Base-by-base conservation (phyloP, 2,888 invertebrate species). In the Pammene fasciana region DNA sequence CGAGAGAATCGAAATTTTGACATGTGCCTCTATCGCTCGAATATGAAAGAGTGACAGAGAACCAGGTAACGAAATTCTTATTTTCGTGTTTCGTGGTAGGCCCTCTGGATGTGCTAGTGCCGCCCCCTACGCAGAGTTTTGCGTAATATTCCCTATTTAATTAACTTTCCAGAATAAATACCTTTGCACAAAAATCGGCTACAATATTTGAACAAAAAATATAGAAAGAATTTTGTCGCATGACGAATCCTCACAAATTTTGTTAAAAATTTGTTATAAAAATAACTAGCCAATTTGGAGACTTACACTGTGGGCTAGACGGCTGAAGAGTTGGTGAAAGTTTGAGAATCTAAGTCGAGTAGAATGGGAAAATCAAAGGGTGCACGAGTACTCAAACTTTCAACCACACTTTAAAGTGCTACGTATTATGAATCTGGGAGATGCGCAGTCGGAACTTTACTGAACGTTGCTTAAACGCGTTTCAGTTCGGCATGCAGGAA, bases 301-400 rank as follows among this genome's bases (percentile, higher is more conserved):
- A 48, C 7, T 26, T 13, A 38, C 38, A 54, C 11, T 55, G 65
- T 65, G 60, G 65, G 57, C 72, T 72, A 72, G 71, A 62, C 68
- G 77, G 75, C 74, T 75, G 74, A 71, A 67, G 72, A 78, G 73
- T 76, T 76, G 60, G 48, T 60, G 60, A 65, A 73, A 73, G 73
- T 75, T 73, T 68, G 67, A 65, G 70, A 73, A 67, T 72, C 65
- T 74, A 41, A 70, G 74, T 72, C 65, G 61, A 71, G 71, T 67
- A 74, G 75, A 76, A 75, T 75, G 70, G 65, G 72, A 72, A 65
- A 70, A 70, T 67, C 64, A 72, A 70, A 68, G 64, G 55, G 62
- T 68, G 43, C 66, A 18, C 57, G 56, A 71, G 73, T 60, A 67
- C 72, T 73, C 65, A 73, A 74, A 73, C 72, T 76, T 74, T 75